Conservation (phyloP, 2,888 invertebrate species). For the Xylophagus ater region DNA sequence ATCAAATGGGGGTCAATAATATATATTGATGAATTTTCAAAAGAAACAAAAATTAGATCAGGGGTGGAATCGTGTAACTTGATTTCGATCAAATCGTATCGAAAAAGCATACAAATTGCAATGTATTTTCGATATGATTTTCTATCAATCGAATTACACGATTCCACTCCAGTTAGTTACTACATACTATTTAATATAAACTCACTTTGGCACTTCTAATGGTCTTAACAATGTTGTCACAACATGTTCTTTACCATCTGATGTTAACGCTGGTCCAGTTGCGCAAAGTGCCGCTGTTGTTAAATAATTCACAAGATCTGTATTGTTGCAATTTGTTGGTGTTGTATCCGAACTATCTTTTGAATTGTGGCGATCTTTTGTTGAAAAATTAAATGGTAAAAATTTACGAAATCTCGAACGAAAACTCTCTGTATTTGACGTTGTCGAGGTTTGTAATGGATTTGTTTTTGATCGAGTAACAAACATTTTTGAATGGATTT, state of each 20-base stretch:
- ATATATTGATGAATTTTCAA: slow-evolving; percentile 2
- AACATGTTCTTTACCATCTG: slow-evolving; percentile 14
- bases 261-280: slow-evolving; percentile 15
- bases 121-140: too few species aligned
- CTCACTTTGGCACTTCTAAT: slow-evolving; percentile 20
- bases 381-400: slow-evolving; percentile 16
- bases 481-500: slow-evolving; percentile 8
- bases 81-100: too few species aligned
- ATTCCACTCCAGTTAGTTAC: too few species aligned
- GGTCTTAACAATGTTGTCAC: slow-evolving; percentile 15
- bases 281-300: slow-evolving; percentile 17
- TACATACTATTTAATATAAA: not conserved
- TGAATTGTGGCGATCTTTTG: slow-evolving; percentile 13
- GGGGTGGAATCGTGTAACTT: too few species aligned
- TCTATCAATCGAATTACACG: too few species aligned
- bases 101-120: too few species aligned
- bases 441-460: slow-evolving; percentile 6
- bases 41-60: not conserved
- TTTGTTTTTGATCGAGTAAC: slow-evolving; percentile 16
- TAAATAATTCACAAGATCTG: slow-evolving; percentile 18
- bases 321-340: slow-evolving; percentile 6
- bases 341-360: not conserved
- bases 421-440: slow-evolving; percentile 14
- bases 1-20: not conserved
- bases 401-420: slow-evolving; percentile 19